phyloP scores from a whole-genome alignment of 2,113 vertebrate species.

The Myotis yumanensis region DNA sequence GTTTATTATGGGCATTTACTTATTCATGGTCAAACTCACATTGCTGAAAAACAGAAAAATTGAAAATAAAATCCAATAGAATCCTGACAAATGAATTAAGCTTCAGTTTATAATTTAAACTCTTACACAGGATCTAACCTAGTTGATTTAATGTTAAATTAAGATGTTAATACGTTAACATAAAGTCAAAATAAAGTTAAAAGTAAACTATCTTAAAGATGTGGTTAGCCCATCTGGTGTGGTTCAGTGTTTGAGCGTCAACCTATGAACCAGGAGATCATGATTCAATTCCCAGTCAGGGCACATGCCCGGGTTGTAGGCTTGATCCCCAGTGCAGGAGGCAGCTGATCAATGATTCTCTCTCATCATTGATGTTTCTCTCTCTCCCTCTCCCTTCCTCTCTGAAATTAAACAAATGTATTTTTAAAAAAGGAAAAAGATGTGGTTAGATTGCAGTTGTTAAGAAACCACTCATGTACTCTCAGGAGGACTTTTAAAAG shows the following conservation, averaged over 20 bases:
- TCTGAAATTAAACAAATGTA: too few species aligned
- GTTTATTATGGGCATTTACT: not conserved
- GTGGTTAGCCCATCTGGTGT: not conserved
- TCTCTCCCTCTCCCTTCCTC: too few species aligned
- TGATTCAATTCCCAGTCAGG: too few species aligned
- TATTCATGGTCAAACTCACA: not conserved
- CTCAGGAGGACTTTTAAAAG: not conserved
- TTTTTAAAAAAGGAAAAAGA: not conserved
- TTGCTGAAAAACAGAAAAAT: not conserved
- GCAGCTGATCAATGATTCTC: too few species aligned
- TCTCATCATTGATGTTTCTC: too few species aligned
- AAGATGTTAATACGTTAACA: not conserved
- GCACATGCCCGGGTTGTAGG: too few species aligned
- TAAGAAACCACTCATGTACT: not conserved
- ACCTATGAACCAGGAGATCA: too few species aligned
- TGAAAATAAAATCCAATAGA: not conserved
- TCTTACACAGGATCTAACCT: too few species aligned
- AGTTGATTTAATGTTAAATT: not conserved
- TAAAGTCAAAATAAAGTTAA: not conserved
- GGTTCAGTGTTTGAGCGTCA: too few species aligned
- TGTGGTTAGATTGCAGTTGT: not conserved
- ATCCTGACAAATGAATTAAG: not conserved
- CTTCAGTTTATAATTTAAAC: not conserved
- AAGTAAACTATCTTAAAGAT: not conserved
- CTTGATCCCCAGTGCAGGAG: too few species aligned